Conservation (phyloP, 2,888 invertebrate genomes). For the Phanerotoma sp. region DNA sequence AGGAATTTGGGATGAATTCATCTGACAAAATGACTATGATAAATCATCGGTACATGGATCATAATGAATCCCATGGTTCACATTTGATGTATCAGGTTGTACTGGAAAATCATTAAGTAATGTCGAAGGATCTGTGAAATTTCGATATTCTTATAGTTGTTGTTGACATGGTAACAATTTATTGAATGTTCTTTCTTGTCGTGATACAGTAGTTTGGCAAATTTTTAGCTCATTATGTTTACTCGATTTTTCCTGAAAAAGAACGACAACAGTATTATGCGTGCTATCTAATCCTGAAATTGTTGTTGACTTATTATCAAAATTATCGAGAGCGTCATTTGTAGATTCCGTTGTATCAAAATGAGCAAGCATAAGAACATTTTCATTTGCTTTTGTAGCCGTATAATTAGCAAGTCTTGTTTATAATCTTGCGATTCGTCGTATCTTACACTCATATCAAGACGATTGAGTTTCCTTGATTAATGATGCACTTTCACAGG, state of each 20-base stretch:
- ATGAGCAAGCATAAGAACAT: conserved; percentile 19
- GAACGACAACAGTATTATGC: conserved; percentile 18
- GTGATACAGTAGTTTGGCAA: conserved; percentile 1
- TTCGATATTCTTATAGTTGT: conserved; percentile 2
- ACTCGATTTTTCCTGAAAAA: conserved; percentile 9
- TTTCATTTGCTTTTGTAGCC: not conserved
- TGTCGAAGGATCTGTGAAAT: not conserved
- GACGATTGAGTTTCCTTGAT: conserved; percentile 18
- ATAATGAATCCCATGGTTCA: too few species aligned
- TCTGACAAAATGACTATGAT: too few species aligned
- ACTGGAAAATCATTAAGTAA: conserved; percentile 2
- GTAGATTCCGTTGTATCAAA: conserved; percentile 7
- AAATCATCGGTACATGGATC: too few species aligned
- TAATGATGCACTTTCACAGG: conserved; percentile 22
- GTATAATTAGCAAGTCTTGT: conserved; percentile 23
- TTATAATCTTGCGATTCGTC: conserved; percentile 15
- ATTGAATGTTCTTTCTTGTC: not conserved
- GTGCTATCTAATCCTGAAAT: conserved; percentile 16
- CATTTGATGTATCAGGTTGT: not conserved
- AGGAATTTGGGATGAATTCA: too few species aligned
- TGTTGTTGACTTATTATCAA: conserved; percentile 20
- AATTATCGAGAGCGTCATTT: conserved; percentile 20
- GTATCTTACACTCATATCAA: conserved; percentile 23
- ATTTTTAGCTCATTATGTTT: conserved; percentile 1
- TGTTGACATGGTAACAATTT: conserved; percentile 13